phyloP scores from a whole-genome alignment of 2,797 vertebrate genomes.

The Geotria australis region DNA sequence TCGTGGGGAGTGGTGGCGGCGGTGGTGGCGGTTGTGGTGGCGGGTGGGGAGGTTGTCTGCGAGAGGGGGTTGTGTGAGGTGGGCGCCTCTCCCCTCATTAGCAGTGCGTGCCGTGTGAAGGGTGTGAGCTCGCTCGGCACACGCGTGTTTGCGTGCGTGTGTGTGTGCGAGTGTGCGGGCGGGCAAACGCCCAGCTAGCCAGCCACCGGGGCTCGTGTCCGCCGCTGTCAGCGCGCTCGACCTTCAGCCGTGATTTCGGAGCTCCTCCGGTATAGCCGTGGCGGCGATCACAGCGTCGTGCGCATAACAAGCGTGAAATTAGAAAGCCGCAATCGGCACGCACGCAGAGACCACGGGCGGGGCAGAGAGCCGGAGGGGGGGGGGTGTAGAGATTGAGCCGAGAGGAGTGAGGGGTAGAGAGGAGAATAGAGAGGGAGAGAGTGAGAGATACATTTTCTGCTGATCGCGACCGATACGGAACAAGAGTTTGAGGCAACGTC shows the following conservation, averaged over 20 bases:
- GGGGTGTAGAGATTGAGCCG: background rate
- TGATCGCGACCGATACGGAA: background rate
- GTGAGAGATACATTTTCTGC: background rate
- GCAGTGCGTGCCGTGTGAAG: too few species aligned
- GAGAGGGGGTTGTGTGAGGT: too few species aligned
- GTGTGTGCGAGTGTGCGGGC: too few species aligned
- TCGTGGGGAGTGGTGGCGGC: too few species aligned
- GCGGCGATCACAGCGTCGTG: slow-evolving; percentile 99
- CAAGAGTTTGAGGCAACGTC: background rate
- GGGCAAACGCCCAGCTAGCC: too few species aligned
- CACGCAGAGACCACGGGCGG: background rate
- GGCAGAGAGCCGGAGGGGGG: background rate
- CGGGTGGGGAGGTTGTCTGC: too few species aligned
- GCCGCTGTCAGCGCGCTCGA: slow-evolving; percentile 24
- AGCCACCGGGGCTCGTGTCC: too few species aligned
- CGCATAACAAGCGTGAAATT: slow-evolving; percentile 99
- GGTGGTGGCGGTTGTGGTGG: too few species aligned
- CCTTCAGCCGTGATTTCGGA: slow-evolving; percentile 99
- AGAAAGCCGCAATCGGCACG: slow-evolving; percentile 22
- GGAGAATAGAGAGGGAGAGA: background rate
- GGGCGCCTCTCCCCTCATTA: too few species aligned
- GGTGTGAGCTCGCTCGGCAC: too few species aligned
- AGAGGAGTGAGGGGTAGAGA: background rate
- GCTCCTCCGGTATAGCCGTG: slow-evolving; percentile 99
- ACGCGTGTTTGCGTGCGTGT: too few species aligned